Percentiles rank a stretch among this genome's conserved stretches.
These are phyloP conservation scores for Phasia obesa DNA, from an alignment of 2,888 invertebrate genomes.

Conservation along the genomic window DNA sequence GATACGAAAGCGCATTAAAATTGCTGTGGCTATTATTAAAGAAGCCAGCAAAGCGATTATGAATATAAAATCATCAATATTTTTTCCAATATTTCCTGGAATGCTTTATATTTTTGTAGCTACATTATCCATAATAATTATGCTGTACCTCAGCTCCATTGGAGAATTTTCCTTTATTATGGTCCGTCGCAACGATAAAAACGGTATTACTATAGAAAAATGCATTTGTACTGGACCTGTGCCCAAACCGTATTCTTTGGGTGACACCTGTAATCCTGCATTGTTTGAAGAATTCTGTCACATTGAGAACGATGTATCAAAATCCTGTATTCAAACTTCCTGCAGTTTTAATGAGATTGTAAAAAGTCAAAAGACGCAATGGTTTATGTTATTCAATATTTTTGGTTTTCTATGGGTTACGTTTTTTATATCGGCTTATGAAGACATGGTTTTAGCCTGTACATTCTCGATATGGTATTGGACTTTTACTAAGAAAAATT, in stretches of 20 bases:
- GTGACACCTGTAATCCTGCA: slow-evolving; percentile 84
- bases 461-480: slow-evolving; percentile 97
- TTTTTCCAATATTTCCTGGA: slow-evolving; percentile 97
- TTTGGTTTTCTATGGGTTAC: slow-evolving; percentile 94
- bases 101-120: slow-evolving; percentile 89
- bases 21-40: slow-evolving; percentile 95
- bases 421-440: slow-evolving; percentile 94
- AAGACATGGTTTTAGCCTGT: slow-evolving; percentile 95
- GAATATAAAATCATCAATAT: slow-evolving; percentile 90
- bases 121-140: slow-evolving; percentile 87
- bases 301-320: slow-evolving; percentile 70
- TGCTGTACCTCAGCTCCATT: slow-evolving; percentile 88
- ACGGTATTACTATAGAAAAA: slow-evolving; percentile 77
- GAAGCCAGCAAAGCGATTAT: slow-evolving; percentile 96
- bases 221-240: slow-evolving; percentile 83
- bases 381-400: slow-evolving; percentile 85
- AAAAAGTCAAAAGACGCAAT: slow-evolving; percentile 83
- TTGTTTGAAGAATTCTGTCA: slow-evolving; percentile 84
- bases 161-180: slow-evolving; percentile 86
- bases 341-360: slow-evolving; percentile 87
- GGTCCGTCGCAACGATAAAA: slow-evolving; percentile 75
- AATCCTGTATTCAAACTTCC: slow-evolving; percentile 81
- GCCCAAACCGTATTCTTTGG: slow-evolving; percentile 82
- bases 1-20: slow-evolving; percentile 90
- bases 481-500: slow-evolving; percentile 91